Evolutionary conservation across 2,888 invertebrate genomes (phyloP), one percentile per base, ranked within the genome.

Genomic region (Epirrhoe alternata): DNA sequence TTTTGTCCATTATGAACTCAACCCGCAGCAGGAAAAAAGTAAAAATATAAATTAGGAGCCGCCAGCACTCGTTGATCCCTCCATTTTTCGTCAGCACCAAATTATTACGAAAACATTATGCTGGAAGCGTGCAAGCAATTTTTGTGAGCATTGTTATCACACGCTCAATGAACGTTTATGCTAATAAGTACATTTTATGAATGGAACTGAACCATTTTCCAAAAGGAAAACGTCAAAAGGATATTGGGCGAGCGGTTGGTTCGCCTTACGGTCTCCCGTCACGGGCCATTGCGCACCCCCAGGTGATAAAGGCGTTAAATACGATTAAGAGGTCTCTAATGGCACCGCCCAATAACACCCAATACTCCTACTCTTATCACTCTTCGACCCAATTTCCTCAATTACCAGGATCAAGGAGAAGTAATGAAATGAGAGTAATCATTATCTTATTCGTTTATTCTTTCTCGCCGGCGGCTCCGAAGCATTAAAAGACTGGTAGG

Each of bases 401-500:
- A 91, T 92, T 90, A 91, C 89, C 78, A 83, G 90, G 91, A 92
- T 92, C 90, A 90, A 88, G 86, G 86, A 86, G 87, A 87, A 87
- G 89, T 91, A 92, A 92, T 92, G 92, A 92, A 92, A 92, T 89
- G 90, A 87, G 84, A 90, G 86, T 89, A 90, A 92, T 92, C 89
- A 92, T 92, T 92, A 90, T 92, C 87, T 87, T 83, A 86, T 89
- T 86, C 90, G 86, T 84, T 87, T 86, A 87, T 88, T 89, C 88
- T 86, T 86, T 86, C 79, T 81, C 82, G 87, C 85, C 84, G 74
- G 77, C 79, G 86, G 84, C 87, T 83, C 82, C 79, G 86, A 90
- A 89, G 85, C 90, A 90, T 90, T 90, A 88, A 90, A 90, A 89
- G 88, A 91, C 90, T 88, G 85, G 87, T 86, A 78, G 79, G 92